Base-by-base conservation (phyloP, 2,888 invertebrate genomes). In the Teinopalpus imperialis region DNA sequence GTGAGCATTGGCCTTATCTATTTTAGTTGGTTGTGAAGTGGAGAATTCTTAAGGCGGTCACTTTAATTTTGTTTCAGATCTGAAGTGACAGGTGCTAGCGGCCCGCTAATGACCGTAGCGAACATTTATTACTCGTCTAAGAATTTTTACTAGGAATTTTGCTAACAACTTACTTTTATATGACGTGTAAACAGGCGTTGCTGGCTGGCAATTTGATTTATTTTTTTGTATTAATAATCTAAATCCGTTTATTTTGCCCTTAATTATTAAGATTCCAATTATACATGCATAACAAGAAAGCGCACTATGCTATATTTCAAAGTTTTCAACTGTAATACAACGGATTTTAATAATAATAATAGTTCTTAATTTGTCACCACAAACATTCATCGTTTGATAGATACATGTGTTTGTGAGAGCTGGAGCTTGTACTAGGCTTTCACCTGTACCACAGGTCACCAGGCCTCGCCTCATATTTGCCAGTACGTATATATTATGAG, bases 121-220 rank as follows among this genome's bases (percentile, higher is more conserved):
- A 56, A 64, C 64, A 64, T 61, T 54, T 55, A 45, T 31, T 48
- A 41, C 30, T 20, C 21, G 34, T 46, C 46, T 36, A 35, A 8
- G 41, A 41, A 41, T 46, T 41, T 41, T 46, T 46, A 35, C 46
- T 35, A 7, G 26, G 32, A 23, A 34, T 34, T 34, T 40, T 21
- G 40, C 45, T 27, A 44, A 31, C 43, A 35, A 27, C 24, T 24
- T 24, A 32, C 32, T 44, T 39, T 37, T 39, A 26, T 42, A 18
- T 29, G 27, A 39, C 9, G 18, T 10, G 3, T 18, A 20, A 18
- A 37, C 37, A 14, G 8, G 20, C n/a, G 12, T 14, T 16, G 27
- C 18, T 12, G 27, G 10, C 4, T 27, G 37, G 7, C 27, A 16
- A 39, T 27, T 39, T 6, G 7, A 9, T 9, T 18, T 37, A 9